phyloP scores from a whole-genome alignment of 2,797 vertebrate genomes.

The Lepus townsendii region DNA sequence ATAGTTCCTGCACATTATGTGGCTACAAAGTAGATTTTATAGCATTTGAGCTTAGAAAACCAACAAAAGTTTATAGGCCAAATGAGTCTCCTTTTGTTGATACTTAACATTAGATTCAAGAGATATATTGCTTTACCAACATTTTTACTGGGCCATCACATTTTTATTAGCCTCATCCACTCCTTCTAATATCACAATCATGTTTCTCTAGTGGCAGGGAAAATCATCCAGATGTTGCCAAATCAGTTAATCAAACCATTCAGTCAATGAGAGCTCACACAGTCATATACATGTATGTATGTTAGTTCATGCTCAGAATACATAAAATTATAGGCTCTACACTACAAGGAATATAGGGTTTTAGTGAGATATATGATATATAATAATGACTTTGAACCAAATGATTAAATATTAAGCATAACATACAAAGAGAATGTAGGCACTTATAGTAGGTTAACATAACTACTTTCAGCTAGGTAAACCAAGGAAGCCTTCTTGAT shows the following conservation, averaged over 20 bases:
- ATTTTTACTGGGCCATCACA: conserved; percentile 67
- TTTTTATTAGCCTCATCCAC: conserved; percentile 65
- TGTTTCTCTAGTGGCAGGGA: conserved; percentile 33
- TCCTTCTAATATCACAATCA: conserved; percentile 26
- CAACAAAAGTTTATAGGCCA: conserved; percentile 72
- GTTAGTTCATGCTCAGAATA: neutral
- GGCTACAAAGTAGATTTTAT: conserved; percentile 62
- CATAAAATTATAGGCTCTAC: neutral
- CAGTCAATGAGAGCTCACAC: neutral
- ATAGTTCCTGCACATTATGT: conserved; percentile 18
- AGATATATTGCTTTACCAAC: conserved; percentile 65
- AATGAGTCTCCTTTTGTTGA: conserved; percentile 58
- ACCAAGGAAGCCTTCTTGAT: neutral
- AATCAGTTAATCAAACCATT: conserved; percentile 28
- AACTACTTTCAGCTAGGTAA: conserved; percentile 41
- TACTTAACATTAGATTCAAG: conserved; percentile 61
- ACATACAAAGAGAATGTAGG: neutral
- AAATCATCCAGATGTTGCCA: conserved; percentile 58
- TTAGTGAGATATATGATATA: neutral
- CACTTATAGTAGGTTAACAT: neutral
- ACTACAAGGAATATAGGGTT: neutral
- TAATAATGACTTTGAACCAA: conserved; percentile 21
- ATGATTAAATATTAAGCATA: neutral
- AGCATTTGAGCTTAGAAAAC: conserved; percentile 64
- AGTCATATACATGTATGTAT: neutral